phyloP scores from a whole-genome alignment of 2,888 invertebrate species.

The Pachliopta kotzebuea region DNA sequence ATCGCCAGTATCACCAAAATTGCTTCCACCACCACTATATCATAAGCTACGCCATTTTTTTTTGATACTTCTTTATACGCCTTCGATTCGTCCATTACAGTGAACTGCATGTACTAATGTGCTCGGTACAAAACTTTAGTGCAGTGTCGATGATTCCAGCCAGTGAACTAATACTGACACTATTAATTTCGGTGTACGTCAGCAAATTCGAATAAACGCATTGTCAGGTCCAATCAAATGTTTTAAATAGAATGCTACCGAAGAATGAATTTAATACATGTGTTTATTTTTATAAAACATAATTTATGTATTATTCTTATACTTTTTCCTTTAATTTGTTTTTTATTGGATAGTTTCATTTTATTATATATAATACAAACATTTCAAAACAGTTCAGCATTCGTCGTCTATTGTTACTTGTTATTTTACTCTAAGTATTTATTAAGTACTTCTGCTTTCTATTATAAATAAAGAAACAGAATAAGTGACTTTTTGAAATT shows the following conservation, averaged over 20 bases:
- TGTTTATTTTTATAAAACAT: too few relatives aligned
- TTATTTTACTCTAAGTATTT: too few relatives aligned
- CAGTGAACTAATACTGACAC: neutral
- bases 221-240: neutral
- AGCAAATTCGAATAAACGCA: slow-evolving; percentile 4
- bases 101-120: neutral
- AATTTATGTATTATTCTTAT: too few relatives aligned
- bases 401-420: too few relatives aligned
- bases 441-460: too few relatives aligned
- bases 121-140: slow-evolving; percentile 3
- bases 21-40: slow-evolving; percentile 41
- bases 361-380: too few relatives aligned
- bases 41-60: slow-evolving; percentile 46
- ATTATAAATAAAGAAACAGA: too few relatives aligned
- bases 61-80: slow-evolving; percentile 49
- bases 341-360: too few relatives aligned
- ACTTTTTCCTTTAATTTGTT: too few relatives aligned
- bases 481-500: too few relatives aligned
- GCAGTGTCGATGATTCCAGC: neutral
- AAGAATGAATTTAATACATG: too few relatives aligned
- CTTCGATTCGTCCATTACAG: slow-evolving; percentile 31
- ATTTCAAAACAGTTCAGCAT: too few relatives aligned
- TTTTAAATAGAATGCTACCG: neutral
- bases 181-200: slow-evolving; percentile 8
- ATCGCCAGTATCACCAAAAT: slow-evolving; percentile 41